Base-by-base conservation (phyloP, 2,888 invertebrate genomes). In the Drosophila kanekoi region DNA sequence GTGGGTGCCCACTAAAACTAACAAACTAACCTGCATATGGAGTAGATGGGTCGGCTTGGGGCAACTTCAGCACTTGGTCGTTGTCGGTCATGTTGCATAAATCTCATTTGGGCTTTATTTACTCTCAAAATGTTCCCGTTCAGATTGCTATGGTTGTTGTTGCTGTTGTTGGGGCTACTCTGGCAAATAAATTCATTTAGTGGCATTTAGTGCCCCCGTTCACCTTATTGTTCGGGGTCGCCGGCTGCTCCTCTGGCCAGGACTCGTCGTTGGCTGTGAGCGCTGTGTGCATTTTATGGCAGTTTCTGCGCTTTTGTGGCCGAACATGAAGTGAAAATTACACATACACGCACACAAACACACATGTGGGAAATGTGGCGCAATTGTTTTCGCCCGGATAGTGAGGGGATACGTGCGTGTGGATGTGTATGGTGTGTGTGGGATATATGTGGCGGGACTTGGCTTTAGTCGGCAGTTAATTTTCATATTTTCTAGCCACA, bases 81-180 rank as follows among this genome's bases (percentile, higher is more conserved):
- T 82, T 88, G 89, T 82, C 82, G 83, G 78, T 80, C 86, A 90
- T 89, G 81, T 86, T 81, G 88, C 89, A 88, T 88, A 90, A 88
- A 88, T 90, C 89, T 89, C 90, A 90, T 90, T 88, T 89, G 86
- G 89, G 83, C 79, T 88, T 90, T 89, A 85, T 88, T 90, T 90
- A 83, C 80, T 89, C 87, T 78, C 86, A 80, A 89, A 89, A 89
- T 84, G 85, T 81, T 79, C 66, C 64, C 81, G 83, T 77, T 72
- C 77, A 78, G 81, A 78, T 80, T 78, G 80, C 73, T 63, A 43
- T 62, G 76, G 64, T 60, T 77, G 58, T 28, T 8, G 43, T 62
- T 78, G 60, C 49, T 59, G 58, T 28, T 13, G 71, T 8, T 28
- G 60, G 28, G 48, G 47, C 48, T 62, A 64, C 60, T 53, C 62